Conservation (phyloP, 2,888 invertebrate species). For the Metallyticus violacea region DNA sequence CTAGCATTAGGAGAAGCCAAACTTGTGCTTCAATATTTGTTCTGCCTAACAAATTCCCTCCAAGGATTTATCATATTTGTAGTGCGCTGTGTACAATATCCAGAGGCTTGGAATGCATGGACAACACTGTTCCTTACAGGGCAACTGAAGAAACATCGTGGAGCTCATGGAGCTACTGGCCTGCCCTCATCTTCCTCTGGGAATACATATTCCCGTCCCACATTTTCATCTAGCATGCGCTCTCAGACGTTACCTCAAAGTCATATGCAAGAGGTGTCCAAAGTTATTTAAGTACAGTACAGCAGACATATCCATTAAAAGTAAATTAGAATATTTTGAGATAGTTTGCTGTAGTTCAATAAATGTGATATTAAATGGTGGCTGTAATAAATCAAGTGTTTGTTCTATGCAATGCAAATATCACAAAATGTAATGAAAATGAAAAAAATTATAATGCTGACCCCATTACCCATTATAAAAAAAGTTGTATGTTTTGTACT, state of each 20-base stretch:
- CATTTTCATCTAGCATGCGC: slow-evolving; percentile 10
- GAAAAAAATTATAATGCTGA: background rate
- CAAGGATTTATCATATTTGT: slow-evolving; percentile 44
- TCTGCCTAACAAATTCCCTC: slow-evolving; percentile 42
- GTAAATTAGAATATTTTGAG: background rate
- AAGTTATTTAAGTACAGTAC: background rate
- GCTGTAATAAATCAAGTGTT: background rate
- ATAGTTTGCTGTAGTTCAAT: background rate
- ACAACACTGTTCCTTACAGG: slow-evolving; percentile 20
- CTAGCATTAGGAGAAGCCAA: slow-evolving; percentile 40
- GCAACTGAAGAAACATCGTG: slow-evolving; percentile 25
- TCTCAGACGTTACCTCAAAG: background rate
- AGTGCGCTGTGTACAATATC: slow-evolving; percentile 28
- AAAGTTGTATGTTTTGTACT: background rate
- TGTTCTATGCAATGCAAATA: background rate
- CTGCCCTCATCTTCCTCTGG: slow-evolving; percentile 16
- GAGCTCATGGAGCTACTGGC: background rate
- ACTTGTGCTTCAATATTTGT: slow-evolving; percentile 41
- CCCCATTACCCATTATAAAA: background rate
- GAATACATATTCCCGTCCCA: slow-evolving; percentile 22
- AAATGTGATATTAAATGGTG: background rate
- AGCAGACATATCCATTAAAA: background rate
- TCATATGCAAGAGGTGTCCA: background rate
- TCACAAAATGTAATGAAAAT: background rate
- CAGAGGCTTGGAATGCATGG: slow-evolving; percentile 27